phyloP scores from a whole-genome alignment of 2,888 invertebrate species.

The Eudasyphora cyanicolor region DNA sequence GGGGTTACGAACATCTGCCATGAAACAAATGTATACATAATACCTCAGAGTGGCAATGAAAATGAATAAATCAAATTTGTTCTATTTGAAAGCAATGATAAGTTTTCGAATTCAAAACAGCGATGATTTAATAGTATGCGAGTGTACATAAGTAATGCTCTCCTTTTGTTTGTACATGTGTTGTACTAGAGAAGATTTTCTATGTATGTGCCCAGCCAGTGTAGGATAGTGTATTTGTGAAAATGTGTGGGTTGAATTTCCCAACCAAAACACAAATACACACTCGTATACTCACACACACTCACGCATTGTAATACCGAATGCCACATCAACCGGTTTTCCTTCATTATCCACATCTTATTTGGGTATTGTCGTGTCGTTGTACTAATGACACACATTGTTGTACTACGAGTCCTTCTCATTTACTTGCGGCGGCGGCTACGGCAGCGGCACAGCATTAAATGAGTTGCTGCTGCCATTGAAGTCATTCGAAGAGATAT shows the following conservation, averaged over 20 bases:
- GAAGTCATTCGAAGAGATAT: conserved; percentile 44
- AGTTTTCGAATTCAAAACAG: too few species aligned
- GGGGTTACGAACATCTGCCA: too few species aligned
- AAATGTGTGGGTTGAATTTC: conserved; percentile 14
- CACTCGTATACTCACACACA: not conserved
- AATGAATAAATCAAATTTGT: too few species aligned
- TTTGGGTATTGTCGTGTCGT: not conserved
- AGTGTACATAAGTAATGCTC: not conserved
- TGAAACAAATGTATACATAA: too few species aligned
- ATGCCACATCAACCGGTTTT: conserved; percentile 20
- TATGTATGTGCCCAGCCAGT: not conserved
- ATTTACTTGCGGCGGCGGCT: not conserved
- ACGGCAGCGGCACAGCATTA: conserved; percentile 1
- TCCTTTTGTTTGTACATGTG: not conserved
- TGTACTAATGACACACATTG: conserved; percentile 44
- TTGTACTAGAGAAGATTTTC: not conserved
- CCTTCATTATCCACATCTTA: conserved; percentile 15
- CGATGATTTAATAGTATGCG: too few species aligned
- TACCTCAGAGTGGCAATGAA: too few species aligned
- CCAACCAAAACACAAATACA: too few species aligned
- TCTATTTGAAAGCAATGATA: too few species aligned
- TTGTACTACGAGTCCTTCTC: conserved; percentile 26
- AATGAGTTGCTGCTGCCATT: conserved; percentile 27
- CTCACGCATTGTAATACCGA: conserved; percentile 1
- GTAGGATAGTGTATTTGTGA: not conserved